Base-by-base conservation (phyloP, 2,113 vertebrate species). In the Stercorarius parasiticus region DNA sequence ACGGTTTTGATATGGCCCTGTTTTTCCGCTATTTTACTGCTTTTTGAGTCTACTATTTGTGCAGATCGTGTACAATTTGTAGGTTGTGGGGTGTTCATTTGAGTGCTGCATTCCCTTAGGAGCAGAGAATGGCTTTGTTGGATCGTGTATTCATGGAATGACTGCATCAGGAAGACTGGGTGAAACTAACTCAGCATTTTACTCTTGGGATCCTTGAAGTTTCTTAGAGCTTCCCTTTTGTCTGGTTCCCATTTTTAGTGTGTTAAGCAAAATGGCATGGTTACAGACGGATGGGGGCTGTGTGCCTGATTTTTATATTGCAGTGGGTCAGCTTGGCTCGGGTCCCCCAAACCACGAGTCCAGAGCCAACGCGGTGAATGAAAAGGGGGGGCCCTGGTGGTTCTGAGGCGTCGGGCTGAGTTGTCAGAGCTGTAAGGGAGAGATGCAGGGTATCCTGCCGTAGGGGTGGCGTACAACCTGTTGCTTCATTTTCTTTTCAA, bases 321-420 rank as follows among this genome's bases (percentile, higher is more conserved):
- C 2, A 0, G 1, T 16, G 53, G 65, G 77, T 40, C 50, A 16
- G n/a, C 36, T 72, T 26, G 36, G 61, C 55, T 59, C 72, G 12
- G 6, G 8, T 34, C 47, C 26, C 15, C 74, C 27, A 15, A 32
- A 38, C 4, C 15, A 1, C 12, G 1, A 10, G 13, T 18, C 22
- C 61, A 16, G 11, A 36, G 20, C 29, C 15, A 3, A 20, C 2
- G 1, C 0, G 3, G 21, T 20, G 13, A 32, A 56, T 0, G 23
- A 52, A 14, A 12, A 19, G n/a, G 32, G 7, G 7, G 13, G 34
- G 56, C 21, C n/a, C 49, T 22, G 0, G 1, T 14, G 66, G 12
- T 6, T 64, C 19, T 11, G 71, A 23, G 72, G 45, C 29, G 2
- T 42, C 11, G 3, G 86, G 61, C 8, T 11, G 3, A 30, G 2